A percentile compares a stretch with the other conserved stretches of the same genome.
These are phyloP conservation scores for Philopotamus ludificatus DNA, from an alignment of 1,140 invertebrate species.

Conservation along the genomic window DNA sequence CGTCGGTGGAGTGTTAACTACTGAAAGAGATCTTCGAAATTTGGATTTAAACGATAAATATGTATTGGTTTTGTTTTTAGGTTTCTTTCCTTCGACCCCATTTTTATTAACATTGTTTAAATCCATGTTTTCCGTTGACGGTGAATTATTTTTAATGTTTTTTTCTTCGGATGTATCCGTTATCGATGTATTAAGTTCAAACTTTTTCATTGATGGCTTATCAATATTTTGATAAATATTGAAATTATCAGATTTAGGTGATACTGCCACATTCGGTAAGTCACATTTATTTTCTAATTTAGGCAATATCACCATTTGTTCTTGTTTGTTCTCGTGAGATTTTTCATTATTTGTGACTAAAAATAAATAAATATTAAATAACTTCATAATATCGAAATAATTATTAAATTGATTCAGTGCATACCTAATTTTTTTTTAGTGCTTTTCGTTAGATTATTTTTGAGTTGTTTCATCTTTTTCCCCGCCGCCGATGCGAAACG, in stretches of 20 bases:
- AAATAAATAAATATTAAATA: too few relatives aligned
- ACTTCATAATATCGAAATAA: too few relatives aligned
- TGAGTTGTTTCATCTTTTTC: constrained; percentile 53
- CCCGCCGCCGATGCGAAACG: constrained; percentile 60
- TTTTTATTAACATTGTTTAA: constrained; percentile 1
- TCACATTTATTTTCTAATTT: too few relatives aligned
- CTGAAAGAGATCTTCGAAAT: constrained; percentile 54
- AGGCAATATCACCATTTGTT: too few relatives aligned
- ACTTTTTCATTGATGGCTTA: constrained; percentile 42
- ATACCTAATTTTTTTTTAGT: constrained; percentile 49
- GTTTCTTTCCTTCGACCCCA: background rate
- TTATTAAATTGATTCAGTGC: too few relatives aligned
- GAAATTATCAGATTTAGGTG: background rate
- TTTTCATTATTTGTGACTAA: too few relatives aligned
- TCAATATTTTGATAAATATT: constrained; percentile 46
- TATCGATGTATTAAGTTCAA: constrained; percentile 4
- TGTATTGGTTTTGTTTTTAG: constrained; percentile 43
- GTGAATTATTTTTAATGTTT: background rate
- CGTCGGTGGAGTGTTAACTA: constrained; percentile 50
- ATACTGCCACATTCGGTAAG: too few relatives aligned
- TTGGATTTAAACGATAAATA: constrained; percentile 58
- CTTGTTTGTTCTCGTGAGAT: background rate
- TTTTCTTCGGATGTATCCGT: background rate
- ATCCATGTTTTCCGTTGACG: background rate
- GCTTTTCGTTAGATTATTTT: constrained; percentile 53